These are phyloP conservation scores for Lacerta bilineata DNA, from an alignment of 2,797 vertebrate species.

Conservation along the genomic window DNA sequence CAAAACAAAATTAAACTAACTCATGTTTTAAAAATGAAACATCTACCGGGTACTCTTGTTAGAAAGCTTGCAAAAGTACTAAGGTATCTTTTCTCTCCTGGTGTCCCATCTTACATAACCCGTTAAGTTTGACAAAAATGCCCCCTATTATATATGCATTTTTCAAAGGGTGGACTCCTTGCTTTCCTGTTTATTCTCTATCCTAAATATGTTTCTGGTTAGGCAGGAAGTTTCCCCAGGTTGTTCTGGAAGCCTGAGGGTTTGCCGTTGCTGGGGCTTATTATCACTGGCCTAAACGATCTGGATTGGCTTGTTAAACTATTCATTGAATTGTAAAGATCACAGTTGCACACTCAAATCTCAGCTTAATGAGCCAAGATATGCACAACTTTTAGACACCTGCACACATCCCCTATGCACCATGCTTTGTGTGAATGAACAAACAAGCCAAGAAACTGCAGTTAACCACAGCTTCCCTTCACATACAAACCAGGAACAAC, in stretches of 20 bases:
- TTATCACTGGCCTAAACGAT: not conserved
- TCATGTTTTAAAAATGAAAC: not conserved
- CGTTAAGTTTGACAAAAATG: not conserved
- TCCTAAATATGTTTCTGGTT: not conserved
- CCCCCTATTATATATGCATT: not conserved
- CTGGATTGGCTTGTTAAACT: not conserved
- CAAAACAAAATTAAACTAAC: slow-evolving; percentile 1
- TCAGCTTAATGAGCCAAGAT: not conserved
- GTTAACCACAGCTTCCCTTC: not conserved
- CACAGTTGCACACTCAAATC: not conserved
- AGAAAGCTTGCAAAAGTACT: not conserved
- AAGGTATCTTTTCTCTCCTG: not conserved
- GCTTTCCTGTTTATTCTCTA: slow-evolving; percentile 1
- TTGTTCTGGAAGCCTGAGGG: not conserved
- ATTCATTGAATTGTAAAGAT: not conserved
- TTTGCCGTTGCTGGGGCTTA: not conserved
- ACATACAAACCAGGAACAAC: not conserved
- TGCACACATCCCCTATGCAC: not conserved
- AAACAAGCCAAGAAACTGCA: not conserved
- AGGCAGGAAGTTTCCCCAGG: not conserved
- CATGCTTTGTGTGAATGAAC: not conserved
- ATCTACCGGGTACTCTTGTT: not conserved
- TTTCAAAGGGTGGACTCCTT: not conserved
- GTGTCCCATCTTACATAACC: not conserved
- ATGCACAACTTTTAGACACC: not conserved